Conservation (phyloP, 2,797 vertebrate genomes). For the Neopelma chrysocephalum region DNA sequence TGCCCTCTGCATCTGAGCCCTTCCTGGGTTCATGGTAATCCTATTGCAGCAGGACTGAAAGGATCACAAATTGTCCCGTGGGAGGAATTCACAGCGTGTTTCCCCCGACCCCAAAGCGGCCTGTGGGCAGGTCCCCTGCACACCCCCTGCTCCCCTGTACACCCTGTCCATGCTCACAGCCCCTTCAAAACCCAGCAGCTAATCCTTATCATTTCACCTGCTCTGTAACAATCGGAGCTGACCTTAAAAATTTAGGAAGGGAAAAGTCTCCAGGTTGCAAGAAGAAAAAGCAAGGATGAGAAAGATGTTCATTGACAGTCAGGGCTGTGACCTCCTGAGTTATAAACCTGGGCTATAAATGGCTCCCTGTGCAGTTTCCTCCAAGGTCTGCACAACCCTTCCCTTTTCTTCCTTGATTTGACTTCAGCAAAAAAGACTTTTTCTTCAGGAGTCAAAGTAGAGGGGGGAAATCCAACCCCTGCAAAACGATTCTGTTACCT, state of each 20-base stretch:
- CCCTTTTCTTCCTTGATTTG: not conserved
- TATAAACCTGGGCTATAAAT: not conserved
- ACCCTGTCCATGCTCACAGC: not conserved
- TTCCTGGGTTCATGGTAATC: not conserved
- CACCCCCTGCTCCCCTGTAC: not conserved
- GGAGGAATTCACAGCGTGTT: not conserved
- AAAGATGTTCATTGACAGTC: not conserved
- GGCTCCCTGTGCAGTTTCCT: not conserved
- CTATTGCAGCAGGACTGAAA: not conserved
- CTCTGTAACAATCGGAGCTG: not conserved
- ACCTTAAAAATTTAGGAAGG: not conserved
- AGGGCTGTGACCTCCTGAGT: not conserved
- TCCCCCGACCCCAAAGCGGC: not conserved
- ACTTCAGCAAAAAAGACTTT: not conserved
- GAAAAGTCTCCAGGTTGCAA: not conserved
- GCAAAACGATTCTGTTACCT: not conserved
- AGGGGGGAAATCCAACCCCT: not conserved
- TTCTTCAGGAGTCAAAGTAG: not conserved
- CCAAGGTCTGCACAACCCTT: not conserved
- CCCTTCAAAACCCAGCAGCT: not conserved
- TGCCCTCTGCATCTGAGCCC: not conserved
- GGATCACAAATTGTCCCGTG: not conserved
- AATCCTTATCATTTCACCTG: not conserved
- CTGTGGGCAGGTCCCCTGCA: not conserved
- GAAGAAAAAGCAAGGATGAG: not conserved